Evolutionary conservation across 2,797 vertebrate species (phyloP).

Genomic region (Borostomias antarcticus): DNA sequence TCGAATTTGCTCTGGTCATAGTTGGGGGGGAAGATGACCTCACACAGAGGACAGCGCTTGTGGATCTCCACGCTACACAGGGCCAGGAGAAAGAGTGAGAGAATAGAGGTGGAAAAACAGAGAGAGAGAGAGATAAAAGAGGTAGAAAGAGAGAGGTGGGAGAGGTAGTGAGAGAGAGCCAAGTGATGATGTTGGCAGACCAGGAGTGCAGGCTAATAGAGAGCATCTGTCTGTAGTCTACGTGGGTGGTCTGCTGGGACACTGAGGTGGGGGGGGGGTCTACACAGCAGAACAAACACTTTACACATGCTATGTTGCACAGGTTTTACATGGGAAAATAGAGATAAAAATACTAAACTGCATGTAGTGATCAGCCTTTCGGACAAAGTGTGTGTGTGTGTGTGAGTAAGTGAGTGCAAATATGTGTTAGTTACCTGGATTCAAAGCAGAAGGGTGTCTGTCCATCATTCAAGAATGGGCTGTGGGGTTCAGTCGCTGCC

Average conservation of each 20-base stretch:
- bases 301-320: constrained; percentile 52
- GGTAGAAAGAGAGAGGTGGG: background rate
- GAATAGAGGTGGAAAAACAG: background rate
- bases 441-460: constrained; percentile 94
- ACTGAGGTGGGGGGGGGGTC: constrained; percentile 10
- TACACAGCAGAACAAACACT: constrained; percentile 59
- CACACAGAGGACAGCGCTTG: constrained; percentile 95
- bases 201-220: constrained; percentile 63
- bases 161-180: constrained; percentile 42
- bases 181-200: constrained; percentile 59
- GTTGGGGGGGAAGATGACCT: constrained; percentile 96
- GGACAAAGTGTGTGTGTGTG: background rate
- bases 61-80: constrained; percentile 83
- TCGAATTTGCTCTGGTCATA: constrained; percentile 98
- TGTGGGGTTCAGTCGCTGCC: constrained; percentile 73
- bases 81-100: background rate
- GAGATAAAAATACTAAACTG: constrained; percentile 34
- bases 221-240: constrained; percentile 64
- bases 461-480: constrained; percentile 82
- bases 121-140: background rate
- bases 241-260: constrained; percentile 66
- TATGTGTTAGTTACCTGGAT: constrained; percentile 82
- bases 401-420: constrained; percentile 17
- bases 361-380: constrained; percentile 25
- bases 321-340: constrained; percentile 34